phyloP scores from a whole-genome alignment of 1,140 invertebrate genomes.

The Lepidurus arcticus region DNA sequence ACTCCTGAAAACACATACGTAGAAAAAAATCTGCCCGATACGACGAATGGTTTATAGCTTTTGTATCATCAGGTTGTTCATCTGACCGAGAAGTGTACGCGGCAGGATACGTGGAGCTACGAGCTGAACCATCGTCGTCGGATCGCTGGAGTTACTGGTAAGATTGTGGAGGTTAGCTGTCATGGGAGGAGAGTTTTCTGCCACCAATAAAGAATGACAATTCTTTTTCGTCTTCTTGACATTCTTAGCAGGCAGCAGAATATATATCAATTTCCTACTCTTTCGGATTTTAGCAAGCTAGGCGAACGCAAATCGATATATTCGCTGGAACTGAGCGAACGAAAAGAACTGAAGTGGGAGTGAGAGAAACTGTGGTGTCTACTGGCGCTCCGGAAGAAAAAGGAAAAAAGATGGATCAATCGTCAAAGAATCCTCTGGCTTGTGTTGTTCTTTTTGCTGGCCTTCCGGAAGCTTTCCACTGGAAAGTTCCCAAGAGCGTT shows the following conservation, averaged over 20 bases:
- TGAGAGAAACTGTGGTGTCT: neutral
- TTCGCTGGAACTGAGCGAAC: neutral
- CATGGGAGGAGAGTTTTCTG: no score
- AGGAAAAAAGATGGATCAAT: conserved; percentile 14
- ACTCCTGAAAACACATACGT: no score
- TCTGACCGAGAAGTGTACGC: neutral
- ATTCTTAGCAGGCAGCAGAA: no score
- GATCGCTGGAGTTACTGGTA: no score
- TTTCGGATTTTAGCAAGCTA: no score
- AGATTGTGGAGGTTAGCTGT: no score
- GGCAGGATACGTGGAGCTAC: neutral
- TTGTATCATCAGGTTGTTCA: neutral
- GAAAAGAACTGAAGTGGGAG: neutral
- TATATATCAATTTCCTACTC: no score
- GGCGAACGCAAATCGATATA: no score
- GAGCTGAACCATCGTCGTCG: no score
- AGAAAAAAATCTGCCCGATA: no score
- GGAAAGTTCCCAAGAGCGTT: neutral
- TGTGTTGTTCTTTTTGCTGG: neutral
- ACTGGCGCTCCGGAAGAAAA: neutral
- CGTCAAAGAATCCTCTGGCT: neutral
- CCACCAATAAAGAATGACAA: no score
- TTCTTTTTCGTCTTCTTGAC: no score
- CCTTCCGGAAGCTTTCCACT: neutral
- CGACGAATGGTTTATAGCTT: neutral